A percentile compares a stretch with the other conserved stretches of the same genome.
These are phyloP conservation scores for Cerceris rybyensis DNA, from an alignment of 2,888 invertebrate genomes.

Conservation along the genomic window DNA sequence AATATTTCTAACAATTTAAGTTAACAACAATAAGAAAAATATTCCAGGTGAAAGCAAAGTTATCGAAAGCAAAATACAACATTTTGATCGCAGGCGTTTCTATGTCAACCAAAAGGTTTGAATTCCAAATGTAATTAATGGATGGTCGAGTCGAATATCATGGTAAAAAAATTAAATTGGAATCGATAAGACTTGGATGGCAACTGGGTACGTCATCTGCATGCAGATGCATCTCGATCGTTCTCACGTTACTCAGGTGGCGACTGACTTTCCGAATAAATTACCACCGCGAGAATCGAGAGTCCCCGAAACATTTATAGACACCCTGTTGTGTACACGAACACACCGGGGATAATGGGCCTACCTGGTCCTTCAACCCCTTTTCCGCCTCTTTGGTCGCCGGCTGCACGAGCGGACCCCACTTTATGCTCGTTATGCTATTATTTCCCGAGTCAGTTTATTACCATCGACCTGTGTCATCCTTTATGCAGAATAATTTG, in stretches of 20 bases:
- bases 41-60: no score
- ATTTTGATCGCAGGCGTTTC: no score
- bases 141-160: neutral
- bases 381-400: conserved; percentile 64
- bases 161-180: conserved; percentile 27
- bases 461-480: conserved; percentile 70
- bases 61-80: no score
- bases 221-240: conserved; percentile 68
- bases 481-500: conserved; percentile 69
- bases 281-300: conserved; percentile 65
- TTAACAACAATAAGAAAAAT: no score
- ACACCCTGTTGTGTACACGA: conserved; percentile 68
- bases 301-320: conserved; percentile 69
- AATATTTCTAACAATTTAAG: no score
- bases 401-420: conserved; percentile 67
- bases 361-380: conserved; percentile 73
- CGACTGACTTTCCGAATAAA: conserved; percentile 75
- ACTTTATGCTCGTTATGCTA: conserved; percentile 69
- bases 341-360: conserved; percentile 70
- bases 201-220: conserved; percentile 66
- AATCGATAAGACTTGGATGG: conserved; percentile 54
- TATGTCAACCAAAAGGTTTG: no score
- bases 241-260: conserved; percentile 77
- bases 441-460: conserved; percentile 70
- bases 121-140: conserved; percentile 28